Conservation (phyloP, 2,888 invertebrate species). For the Drosophila yooni region DNA sequence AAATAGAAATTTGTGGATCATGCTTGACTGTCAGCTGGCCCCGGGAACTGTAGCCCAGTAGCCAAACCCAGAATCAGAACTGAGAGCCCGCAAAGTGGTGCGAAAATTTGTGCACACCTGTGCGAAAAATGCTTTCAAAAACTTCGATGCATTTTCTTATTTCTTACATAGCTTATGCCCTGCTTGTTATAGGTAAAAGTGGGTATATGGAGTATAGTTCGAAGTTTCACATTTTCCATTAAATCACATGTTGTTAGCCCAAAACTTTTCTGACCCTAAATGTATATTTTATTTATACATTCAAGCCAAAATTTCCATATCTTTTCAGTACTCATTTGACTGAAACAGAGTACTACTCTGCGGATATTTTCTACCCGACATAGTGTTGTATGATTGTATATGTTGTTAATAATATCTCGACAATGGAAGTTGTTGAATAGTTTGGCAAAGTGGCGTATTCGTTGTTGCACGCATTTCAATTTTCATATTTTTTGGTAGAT, state of each 20-base stretch:
- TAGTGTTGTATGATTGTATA: background rate
- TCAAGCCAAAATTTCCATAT: rapidly evolving
- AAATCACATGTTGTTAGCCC: background rate
- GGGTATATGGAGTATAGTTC: background rate
- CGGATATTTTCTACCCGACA: background rate
- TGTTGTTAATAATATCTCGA: conserved; percentile 57
- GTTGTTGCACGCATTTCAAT: conserved; percentile 55
- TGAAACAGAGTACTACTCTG: background rate
- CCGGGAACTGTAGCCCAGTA: conserved; percentile 40
- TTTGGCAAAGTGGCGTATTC: conserved; percentile 54
- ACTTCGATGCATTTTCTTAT: conserved; percentile 64
- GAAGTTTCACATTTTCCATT: too few relatives aligned
- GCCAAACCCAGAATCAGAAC: conserved; percentile 7
- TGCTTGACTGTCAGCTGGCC: conserved; percentile 65
- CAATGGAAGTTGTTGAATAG: conserved; percentile 54
- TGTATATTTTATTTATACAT: background rate
- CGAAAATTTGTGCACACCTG: conserved; percentile 73
- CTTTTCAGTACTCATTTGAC: background rate
- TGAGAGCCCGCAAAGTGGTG: conserved; percentile 60
- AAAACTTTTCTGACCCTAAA: background rate
- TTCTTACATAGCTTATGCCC: conserved; percentile 25
- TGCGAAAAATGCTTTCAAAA: conserved; percentile 76
- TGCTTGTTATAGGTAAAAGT: background rate
- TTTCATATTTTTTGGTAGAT: conserved; percentile 47
- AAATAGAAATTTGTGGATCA: conserved; percentile 72